Percentiles rank a stretch among this genome's conserved stretches.
Conservation (phyloP, 2,888 invertebrate species). For the Lissocephala sabroskyi region DNA sequence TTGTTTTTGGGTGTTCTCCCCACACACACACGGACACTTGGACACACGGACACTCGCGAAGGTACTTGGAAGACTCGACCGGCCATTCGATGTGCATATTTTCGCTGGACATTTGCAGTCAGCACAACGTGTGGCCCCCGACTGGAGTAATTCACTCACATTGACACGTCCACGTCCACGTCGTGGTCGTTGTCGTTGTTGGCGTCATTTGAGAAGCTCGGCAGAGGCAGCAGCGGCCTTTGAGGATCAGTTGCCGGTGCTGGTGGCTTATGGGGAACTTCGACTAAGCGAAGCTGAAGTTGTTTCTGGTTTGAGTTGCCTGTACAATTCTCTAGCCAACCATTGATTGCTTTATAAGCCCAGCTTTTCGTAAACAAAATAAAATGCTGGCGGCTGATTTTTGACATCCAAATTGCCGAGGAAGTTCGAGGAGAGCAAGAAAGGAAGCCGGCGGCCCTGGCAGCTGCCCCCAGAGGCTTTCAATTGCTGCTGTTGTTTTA, state of each 20-base stretch:
- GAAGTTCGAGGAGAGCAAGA: neutral
- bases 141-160: conserved; percentile 35
- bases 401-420: conserved; percentile 67
- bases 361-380: conserved; percentile 48
- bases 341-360: conserved; percentile 50
- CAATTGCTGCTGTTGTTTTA: conserved; percentile 23
- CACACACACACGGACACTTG: neutral
- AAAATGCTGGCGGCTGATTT: conserved; percentile 55
- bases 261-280: no score
- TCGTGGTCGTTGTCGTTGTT: no score
- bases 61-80: neutral
- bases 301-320: neutral
- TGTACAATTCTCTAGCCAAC: conserved; percentile 26
- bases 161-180: conserved; percentile 50
- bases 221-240: conserved; percentile 1
- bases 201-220: neutral
- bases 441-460: neutral
- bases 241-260: no score
- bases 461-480: conserved; percentile 7
- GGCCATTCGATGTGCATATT: conserved; percentile 14
- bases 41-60: neutral
- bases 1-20: conserved; percentile 62
- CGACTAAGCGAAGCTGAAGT: neutral
- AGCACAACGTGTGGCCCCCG: no score
- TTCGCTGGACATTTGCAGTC: conserved; percentile 18